Evolutionary conservation across 2,797 vertebrate species (phyloP), one percentile per base, ranked within the genome.

Genomic region (Podarcis siculus): DNA sequence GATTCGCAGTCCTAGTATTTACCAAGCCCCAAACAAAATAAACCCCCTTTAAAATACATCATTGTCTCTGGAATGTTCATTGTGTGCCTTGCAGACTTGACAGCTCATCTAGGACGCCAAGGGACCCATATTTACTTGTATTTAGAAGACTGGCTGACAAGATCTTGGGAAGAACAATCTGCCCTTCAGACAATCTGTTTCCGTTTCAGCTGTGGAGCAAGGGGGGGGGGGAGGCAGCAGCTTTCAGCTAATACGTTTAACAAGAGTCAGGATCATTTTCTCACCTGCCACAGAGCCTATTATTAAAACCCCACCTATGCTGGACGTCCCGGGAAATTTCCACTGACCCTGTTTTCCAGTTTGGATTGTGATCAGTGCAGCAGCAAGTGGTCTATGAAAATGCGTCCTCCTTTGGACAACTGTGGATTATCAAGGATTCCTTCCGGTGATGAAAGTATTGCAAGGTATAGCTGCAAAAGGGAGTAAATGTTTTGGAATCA

Each of bases 171-270:
- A 76, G 58, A 78, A 83, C 61, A 83, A 78, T 69, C 42, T 87
- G 72, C 71, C 86, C 79, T 87, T 87, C 35, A 82, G 69, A 73
- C 58, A 82, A 81, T 76, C 71, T 82, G 49, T 82, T 87, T 82
- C 79, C 21, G 64, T 82, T 66, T 58, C 86, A 82, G 71, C 49
- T 87, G 55, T 39, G 23, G 8, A 87, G 13, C 35, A 32, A 30
- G 42, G n/a, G n/a, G n/a, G n/a, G n/a, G n/a, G n/a, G n/a, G n/a
- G n/a, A n/a, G n/a, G n/a, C 49, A 49, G 12, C 49, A 58, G 49
- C 45, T 45, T 86, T 80, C 32, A n/a, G 27, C 8, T 80, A 86
- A 86, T 72, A 42, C 12, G 80, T 37, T 72, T 80, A 80, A 86
- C 30, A 67, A 21, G 78, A 72, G 49, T 49, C 17, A 45, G 67